Evolutionary conservation across 2,888 invertebrate species (phyloP).

Genomic region (Epirrhoe tristata): DNA sequence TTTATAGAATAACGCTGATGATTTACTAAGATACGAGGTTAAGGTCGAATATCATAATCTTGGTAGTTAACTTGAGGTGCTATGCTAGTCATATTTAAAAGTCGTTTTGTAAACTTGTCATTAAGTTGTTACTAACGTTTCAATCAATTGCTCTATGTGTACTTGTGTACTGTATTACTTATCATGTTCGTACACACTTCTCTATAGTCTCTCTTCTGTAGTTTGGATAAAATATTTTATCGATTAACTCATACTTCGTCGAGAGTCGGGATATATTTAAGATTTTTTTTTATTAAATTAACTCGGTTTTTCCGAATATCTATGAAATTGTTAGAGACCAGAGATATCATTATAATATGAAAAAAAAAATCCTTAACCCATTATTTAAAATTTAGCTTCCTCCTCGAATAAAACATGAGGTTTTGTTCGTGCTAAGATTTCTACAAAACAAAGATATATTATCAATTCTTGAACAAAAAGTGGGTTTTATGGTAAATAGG

Average conservation of each 20-base stretch:
- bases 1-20: not conserved
- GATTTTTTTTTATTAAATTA: too few relatives aligned
- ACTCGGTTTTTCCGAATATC: too few relatives aligned
- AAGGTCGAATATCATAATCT: not conserved
- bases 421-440: not conserved
- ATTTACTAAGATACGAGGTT: not conserved
- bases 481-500: constrained; percentile 18
- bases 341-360: not conserved
- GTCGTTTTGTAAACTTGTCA: not conserved
- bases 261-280: too few relatives aligned
- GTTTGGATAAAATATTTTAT: too few relatives aligned
- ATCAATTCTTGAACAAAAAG: constrained; percentile 14
- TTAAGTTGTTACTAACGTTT: not conserved
- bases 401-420: not conserved
- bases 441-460: not conserved
- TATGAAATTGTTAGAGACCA: not conserved
- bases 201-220: too few relatives aligned
- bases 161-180: too few relatives aligned
- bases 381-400: not conserved
- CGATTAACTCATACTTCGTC: too few relatives aligned
- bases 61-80: not conserved
- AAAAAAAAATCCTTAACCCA: not conserved
- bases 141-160: not conserved
- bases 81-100: constrained; percentile 1
- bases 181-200: too few relatives aligned